Base-by-base conservation (phyloP, 2,888 invertebrate species). In the Ligdia adustata region DNA sequence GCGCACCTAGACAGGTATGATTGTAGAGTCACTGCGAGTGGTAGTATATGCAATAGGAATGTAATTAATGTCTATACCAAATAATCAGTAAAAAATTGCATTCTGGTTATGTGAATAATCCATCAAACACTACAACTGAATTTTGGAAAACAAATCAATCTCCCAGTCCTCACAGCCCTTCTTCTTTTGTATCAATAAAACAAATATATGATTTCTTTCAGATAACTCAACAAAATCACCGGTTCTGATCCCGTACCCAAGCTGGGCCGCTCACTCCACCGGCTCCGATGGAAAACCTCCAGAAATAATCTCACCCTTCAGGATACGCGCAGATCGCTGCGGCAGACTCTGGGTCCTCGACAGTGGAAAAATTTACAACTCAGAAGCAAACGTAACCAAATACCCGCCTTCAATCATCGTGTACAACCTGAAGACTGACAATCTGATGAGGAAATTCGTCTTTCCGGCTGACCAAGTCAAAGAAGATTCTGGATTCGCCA, bases 301-400 rank as follows among this genome's bases (percentile, higher is more conserved):
- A 1, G 94, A 94, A 71, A 92, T 95, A 35, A 91, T 95, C 0
- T 95, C 95, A 0, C 94, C 95, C 0, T 95, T 94, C 76, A 88
- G 95, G 4, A 85, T 95, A 1, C 90, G 94, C 0, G 95, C 94
- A 0, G 96, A 96, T 73, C 91, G 91, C 34, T 96, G 96, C 72
- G 93, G 93, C 7, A 91, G 95, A 0, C 91, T 96, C 0, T 96
- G 96, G 96, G 94, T 95, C 5, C 72, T 96, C 29, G 96, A 96
- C 70, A 94, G 93, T 1, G 95, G 96, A 0, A 91, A 93, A 24
- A 88, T 92, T 0, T 93, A 94, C 46, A 91, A 93, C 31, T 70
- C 94, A 1, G 90, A 80, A 31, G 62, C 57, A 60, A 90, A 72
- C 74, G 87, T 80, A 29, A 91, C 81, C 0, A 90, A 87, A 69